Evolutionary conservation across 2,113 vertebrate species (phyloP), one percentile per base, ranked within the genome.

Genomic region (Crotalus viridis): DNA sequence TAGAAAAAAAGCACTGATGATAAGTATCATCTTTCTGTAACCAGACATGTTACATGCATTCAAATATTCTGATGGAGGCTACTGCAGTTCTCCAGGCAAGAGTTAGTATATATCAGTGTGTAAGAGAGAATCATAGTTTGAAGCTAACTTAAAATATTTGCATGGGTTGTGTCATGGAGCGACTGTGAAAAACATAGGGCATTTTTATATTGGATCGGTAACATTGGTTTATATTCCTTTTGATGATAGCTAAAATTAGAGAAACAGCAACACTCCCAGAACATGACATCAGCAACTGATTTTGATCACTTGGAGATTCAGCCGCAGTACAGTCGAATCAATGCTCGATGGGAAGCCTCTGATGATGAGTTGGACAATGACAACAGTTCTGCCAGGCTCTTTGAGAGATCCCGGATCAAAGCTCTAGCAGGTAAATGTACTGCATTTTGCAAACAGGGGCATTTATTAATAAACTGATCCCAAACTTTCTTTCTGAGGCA

Each of bases 331-430:
- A 98, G 98, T 97, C 98, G 97, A 95, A 97, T 98, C 98, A 99
- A 99, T 91, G 98, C 97, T 22, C 99, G 99, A 96, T 99, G 99
- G 96, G 98, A 99, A 0, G 97, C 98, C 69, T 97, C 96, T 0
- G 99, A 99, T 1, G 99, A 99, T 92, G 99, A 99, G 91, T 97
- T 99, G 93, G 99, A 99, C 98, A 99, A 99, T 0, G 99, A 99
- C 98, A 99, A 99, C 98, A 98, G 98, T 98, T 99, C 99, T 0
- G 99, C 98, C 0, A 97, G 99, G 86, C 98, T 99, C 92, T 99
- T 99, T 0, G 99, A 99, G 96, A 98, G 99, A 95, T 99, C 99
- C 54, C 98, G 99, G 97, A 99, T 99, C 98, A 99, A 99, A 97
- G 99, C 99, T 81, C 98, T 99, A 61, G 99, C 99, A 98, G 99